Evolutionary conservation across 2,888 invertebrate genomes (phyloP).

Genomic region (Rhagium mordax): DNA sequence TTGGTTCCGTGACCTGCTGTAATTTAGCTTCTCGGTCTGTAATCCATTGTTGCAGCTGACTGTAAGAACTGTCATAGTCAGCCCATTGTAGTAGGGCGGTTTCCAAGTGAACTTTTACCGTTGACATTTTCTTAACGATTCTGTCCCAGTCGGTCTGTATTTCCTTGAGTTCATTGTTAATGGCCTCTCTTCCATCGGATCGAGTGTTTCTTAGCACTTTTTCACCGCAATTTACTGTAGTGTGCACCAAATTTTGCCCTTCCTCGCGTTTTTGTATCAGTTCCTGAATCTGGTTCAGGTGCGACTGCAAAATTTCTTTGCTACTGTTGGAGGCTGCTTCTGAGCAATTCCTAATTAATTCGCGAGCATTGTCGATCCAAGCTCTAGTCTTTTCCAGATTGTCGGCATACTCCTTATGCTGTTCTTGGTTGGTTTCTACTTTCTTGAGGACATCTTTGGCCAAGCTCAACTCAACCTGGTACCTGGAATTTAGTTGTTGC

Average conservation of each 20-base stretch:
- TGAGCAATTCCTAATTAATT: slow-evolving; percentile 85
- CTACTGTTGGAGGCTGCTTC: slow-evolving; percentile 85
- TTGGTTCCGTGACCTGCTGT: slow-evolving; percentile 90
- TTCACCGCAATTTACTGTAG: slow-evolving; percentile 91
- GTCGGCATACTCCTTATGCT: slow-evolving; percentile 86
- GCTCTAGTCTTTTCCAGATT: slow-evolving; percentile 83
- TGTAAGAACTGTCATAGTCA: slow-evolving; percentile 94
- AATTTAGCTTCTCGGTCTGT: slow-evolving; percentile 93
- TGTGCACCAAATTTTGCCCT: slow-evolving; percentile 89
- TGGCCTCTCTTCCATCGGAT: slow-evolving; percentile 90
- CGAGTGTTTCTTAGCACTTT: slow-evolving; percentile 90
- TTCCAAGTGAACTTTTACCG: slow-evolving; percentile 92
- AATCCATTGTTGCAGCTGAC: slow-evolving; percentile 95
- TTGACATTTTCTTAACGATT: slow-evolving; percentile 91
- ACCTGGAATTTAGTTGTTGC: slow-evolving; percentile 88
- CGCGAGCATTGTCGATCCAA: slow-evolving; percentile 92
- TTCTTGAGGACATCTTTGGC: slow-evolving; percentile 93
- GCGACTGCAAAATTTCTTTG: slow-evolving; percentile 86
- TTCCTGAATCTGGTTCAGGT: slow-evolving; percentile 86
- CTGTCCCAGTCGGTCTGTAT: slow-evolving; percentile 95
- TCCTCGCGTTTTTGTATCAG: slow-evolving; percentile 86
- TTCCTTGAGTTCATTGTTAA: slow-evolving; percentile 90
- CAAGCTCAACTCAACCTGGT: slow-evolving; percentile 90
- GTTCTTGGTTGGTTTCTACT: slow-evolving; percentile 89
- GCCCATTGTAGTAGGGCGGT: slow-evolving; percentile 95